Evolutionary conservation across 2,113 vertebrate genomes (phyloP).

Genomic region (Rana temporaria): DNA sequence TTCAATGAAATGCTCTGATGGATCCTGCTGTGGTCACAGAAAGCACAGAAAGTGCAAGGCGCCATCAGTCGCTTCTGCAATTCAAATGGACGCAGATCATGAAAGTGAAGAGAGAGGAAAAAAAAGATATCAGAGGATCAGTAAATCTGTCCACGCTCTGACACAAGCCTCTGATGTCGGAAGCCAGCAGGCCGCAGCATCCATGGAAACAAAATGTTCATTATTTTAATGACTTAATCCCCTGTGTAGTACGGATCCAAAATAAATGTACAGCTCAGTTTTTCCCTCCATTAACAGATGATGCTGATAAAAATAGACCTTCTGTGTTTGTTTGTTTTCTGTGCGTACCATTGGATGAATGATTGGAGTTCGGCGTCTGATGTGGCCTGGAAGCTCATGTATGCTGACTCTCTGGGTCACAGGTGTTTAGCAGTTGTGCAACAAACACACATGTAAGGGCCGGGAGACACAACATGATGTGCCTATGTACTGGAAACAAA

Average conservation of each 20-base stretch:
- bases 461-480: too few species aligned
- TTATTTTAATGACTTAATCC: conserved; percentile 45
- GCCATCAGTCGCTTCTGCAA: background rate
- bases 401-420: background rate
- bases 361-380: background rate
- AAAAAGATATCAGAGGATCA: background rate
- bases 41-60: background rate
- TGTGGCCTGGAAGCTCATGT: background rate
- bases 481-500: too few species aligned
- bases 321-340: conserved; percentile 4
- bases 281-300: conserved; percentile 51
- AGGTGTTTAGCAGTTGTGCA: background rate
- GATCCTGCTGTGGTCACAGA: conserved; percentile 1
- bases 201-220: background rate
- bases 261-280: background rate
- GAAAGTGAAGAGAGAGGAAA: background rate
- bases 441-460: too few species aligned
- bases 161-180: conserved; percentile 20
- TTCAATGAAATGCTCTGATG: background rate
- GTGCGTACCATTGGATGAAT: background rate
- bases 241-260: background rate
- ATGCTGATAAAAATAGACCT: background rate
- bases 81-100: background rate
- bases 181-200: background rate
- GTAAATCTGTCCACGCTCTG: background rate